A percentile compares a stretch with the other conserved stretches of the same genome.
These are phyloP conservation scores for Mactromeris polynyma DNA, from an alignment of 2,888 invertebrate genomes.

Conservation along the genomic window DNA sequence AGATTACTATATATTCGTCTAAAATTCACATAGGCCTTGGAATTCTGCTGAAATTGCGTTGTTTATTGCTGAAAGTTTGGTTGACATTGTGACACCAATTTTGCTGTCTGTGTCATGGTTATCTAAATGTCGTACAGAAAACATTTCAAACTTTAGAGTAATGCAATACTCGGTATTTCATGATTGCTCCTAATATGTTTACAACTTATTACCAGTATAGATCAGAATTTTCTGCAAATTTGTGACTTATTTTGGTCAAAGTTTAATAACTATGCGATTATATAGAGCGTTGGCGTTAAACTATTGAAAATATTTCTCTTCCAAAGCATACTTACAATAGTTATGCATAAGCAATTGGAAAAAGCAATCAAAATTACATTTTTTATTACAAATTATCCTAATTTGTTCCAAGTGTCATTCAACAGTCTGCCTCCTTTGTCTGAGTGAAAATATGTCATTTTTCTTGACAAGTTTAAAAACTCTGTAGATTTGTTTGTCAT, in stretches of 20 bases:
- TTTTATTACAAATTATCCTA: background rate
- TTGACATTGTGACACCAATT: background rate
- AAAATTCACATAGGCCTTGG: background rate
- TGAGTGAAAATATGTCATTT: background rate
- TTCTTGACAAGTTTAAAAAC: background rate
- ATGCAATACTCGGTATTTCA: background rate
- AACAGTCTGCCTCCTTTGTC: background rate
- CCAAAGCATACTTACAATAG: too few species aligned
- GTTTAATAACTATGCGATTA: slow-evolving; percentile 1
- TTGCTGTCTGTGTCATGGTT: background rate
- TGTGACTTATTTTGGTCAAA: background rate
- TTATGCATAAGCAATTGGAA: background rate
- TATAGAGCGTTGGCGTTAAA: too few species aligned
- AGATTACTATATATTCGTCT: background rate
- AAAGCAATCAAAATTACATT: too few species aligned
- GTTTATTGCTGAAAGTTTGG: background rate
- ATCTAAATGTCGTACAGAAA: background rate
- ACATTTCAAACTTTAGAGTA: background rate
- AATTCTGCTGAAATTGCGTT: background rate
- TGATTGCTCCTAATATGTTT: background rate
- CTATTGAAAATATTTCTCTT: too few species aligned
- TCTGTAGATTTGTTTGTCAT: background rate
- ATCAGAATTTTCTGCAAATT: slow-evolving; percentile 5
- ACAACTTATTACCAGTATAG: background rate
- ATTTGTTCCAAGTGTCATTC: background rate